Percentiles rank a stretch among this genome's conserved stretches.
phyloP scores from a whole-genome alignment of 2,113 vertebrate species.

The Lepisosteus oculatus region DNA sequence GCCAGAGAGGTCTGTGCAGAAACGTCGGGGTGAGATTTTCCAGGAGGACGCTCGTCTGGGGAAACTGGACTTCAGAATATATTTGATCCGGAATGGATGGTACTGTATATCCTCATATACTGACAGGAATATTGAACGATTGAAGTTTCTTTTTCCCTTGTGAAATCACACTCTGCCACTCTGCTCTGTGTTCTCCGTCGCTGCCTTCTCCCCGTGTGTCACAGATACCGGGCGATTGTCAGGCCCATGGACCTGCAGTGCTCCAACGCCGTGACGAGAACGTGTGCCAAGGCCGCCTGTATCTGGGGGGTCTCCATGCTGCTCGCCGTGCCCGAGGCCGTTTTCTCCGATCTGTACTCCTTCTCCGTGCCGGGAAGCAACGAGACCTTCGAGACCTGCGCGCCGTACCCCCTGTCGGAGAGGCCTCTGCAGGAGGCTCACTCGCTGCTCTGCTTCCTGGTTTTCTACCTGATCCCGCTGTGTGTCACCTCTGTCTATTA shows the following conservation, averaged over 20 bases:
- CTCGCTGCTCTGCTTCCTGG: slow-evolving; percentile 68
- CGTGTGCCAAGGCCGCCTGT: slow-evolving; percentile 66
- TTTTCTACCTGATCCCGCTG: slow-evolving; percentile 72
- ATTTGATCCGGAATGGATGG: too few relatives aligned
- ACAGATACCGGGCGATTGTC: slow-evolving; percentile 72
- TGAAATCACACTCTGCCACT: too few relatives aligned
- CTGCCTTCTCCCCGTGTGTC: background rate
- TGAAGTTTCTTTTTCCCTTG: too few relatives aligned
- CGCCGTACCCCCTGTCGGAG: slow-evolving; percentile 68
- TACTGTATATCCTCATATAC: too few relatives aligned
- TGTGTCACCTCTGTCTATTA: slow-evolving; percentile 74
- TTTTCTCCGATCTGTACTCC: slow-evolving; percentile 70
- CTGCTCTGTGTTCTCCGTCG: too few relatives aligned
- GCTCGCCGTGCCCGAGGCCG: slow-evolving; percentile 68
- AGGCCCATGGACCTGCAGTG: slow-evolving; percentile 71
- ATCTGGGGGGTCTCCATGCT: slow-evolving; percentile 71
- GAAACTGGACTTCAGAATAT: too few relatives aligned
- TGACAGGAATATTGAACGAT: too few relatives aligned
- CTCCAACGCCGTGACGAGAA: slow-evolving; percentile 65
- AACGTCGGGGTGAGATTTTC: too few relatives aligned
- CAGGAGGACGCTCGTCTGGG: too few relatives aligned
- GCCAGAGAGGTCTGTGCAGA: too few relatives aligned
- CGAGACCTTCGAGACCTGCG: slow-evolving; percentile 60
- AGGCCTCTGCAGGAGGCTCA: slow-evolving; percentile 67
- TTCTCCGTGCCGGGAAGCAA: slow-evolving; percentile 63